Conservation (phyloP, 2,113 vertebrate genomes). For the Oceanodroma tethys region DNA sequence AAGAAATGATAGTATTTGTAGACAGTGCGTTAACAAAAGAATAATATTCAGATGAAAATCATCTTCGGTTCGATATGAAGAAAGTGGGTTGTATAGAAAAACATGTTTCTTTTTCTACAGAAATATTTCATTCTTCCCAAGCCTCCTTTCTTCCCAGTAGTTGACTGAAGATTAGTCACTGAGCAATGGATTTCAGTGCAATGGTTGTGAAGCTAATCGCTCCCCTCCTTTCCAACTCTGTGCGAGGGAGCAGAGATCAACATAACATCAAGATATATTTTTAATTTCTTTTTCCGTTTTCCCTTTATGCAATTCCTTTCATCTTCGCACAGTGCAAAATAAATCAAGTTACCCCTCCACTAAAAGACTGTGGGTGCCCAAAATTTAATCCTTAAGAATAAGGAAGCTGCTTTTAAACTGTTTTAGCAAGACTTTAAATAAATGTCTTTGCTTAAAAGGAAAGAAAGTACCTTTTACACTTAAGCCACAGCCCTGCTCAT, state of each 20-base stretch:
- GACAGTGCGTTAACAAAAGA: neutral
- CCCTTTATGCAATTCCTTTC: neutral
- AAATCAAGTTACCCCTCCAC: neutral
- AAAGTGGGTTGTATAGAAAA: neutral
- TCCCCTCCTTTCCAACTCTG: neutral
- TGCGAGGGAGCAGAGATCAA: neutral
- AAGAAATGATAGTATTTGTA: neutral
- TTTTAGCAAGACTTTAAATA: neutral
- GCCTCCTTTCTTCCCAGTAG: neutral
- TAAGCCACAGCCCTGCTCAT: no score
- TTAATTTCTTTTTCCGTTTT: neutral
- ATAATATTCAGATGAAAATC: neutral
- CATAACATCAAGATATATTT: no score
- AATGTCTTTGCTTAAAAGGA: no score
- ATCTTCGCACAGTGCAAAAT: no score
- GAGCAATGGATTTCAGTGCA: neutral
- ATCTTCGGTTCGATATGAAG: neutral
- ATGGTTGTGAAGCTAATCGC: accelerated
- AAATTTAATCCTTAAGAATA: neutral
- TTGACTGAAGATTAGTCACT: neutral
- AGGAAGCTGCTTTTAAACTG: neutral
- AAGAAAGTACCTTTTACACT: neutral
- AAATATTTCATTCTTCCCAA: neutral
- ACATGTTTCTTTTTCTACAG: neutral
- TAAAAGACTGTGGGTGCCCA: neutral